Evolutionary conservation across 2,797 vertebrate genomes (phyloP), one percentile per base, ranked within the genome.

Genomic region (Leuciscus waleckii): DNA sequence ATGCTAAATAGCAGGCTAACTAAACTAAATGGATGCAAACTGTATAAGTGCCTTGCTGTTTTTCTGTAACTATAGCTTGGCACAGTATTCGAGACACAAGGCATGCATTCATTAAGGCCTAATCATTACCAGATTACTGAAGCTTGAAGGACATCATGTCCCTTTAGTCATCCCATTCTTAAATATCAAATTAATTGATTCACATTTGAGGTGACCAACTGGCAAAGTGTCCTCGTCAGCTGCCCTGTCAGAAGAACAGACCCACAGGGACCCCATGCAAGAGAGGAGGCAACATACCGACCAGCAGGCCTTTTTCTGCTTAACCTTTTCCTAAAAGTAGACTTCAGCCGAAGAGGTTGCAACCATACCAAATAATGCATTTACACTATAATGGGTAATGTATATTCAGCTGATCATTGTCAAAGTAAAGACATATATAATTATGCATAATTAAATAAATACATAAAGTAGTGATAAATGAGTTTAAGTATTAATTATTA

Each of bases 261-360:
- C 90, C 67, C 81, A 76, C 68, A 74, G 85, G 85, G 86, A 75
- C 7, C 68, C 65, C 37, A 90, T 90, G 83, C 9, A 37, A 88
- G 89, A 89, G 23, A 68, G 87, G 85, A 91, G 88, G 90, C 91
- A 91, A 89, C 90, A 82, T 81, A 88, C 87, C 49, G 76, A 79
- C 81, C 92, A 91, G 58, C 87, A 90, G 89, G 85, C 89, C 90
- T 88, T 90, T 92, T 90, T 77, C 92, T 90, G 93, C 92, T 94
- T 95, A 95, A 95, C 95, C 94, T 95, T 96, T 95, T 84, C 90
- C 90, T 91, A 91, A 79, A 91, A 92, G 90, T 90, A 90, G 87
- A 88, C 93, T 87, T 92, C 88, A 93, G 94, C 92, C 92, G 94
- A 94, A 94, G 91, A 90, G 37, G 14, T 39, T 69, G 75, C 58